Evolutionary conservation across 2,888 invertebrate genomes (phyloP), one percentile per base, ranked within the genome.

Genomic region (Ochropleura plecta): DNA sequence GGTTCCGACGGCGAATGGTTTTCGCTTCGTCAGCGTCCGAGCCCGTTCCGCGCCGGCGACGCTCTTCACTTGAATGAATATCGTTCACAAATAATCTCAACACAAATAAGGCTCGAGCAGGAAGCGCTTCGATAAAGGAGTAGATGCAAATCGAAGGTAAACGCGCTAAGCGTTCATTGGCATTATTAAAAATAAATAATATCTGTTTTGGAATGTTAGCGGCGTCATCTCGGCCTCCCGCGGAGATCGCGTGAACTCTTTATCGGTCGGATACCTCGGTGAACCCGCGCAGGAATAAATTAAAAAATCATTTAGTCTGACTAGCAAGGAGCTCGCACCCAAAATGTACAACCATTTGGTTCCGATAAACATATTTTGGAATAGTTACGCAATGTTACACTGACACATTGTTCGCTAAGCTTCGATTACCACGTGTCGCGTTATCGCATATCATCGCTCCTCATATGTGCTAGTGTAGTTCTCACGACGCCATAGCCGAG

Each of bases 151-250:
- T 91, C 91, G 92, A 95, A 95, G 94, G 94, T 92, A 92, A 94
- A 93, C 92, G 90, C 90, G 92, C 94, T 91, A 86, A 93, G 93
- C 94, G 95, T 95, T 94, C 95, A 91, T 94, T 94, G 94, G 92
- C 95, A 92, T 94, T 93, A 94, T 94, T 93, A 93, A 95, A 95
- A 95, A 96, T 95, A 94, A 95, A 95, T 94, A 93, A 94, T 92
- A 91, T 93, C 86, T 85, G 89, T 92, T 94, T 92, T 84, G 94
- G 94, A 94, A 94, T 95, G 94, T 94, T 90, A 92, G 92, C 86
- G 90, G 83, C 92, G 93, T 93, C 93, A 92, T 92, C 90, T 88
- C 88, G 94, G 92, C 94, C 95, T 93, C 95, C 95, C 94, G 95
- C 95, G 87, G 95, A 93, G 95, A 91, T 90, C 91, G 92, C 92